phyloP scores from a whole-genome alignment of 2,113 vertebrate genomes.

The Collichthys lucidus region DNA sequence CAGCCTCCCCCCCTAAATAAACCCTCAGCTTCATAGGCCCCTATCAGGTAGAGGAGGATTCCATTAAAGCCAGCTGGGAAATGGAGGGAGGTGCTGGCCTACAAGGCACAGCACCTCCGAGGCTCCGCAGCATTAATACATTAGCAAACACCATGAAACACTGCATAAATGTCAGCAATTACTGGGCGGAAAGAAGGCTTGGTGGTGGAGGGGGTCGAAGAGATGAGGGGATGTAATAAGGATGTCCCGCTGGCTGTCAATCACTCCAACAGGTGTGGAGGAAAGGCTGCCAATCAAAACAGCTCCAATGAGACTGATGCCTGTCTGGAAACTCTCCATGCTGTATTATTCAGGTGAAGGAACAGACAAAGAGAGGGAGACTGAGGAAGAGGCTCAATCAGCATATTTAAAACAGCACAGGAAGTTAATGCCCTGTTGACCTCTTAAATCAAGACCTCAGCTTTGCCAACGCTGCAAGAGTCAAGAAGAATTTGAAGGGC shows the following conservation, averaged over 20 bases:
- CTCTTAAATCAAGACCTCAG: slow-evolving; percentile 40
- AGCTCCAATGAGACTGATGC: slow-evolving; percentile 52
- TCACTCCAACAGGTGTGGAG: slow-evolving; percentile 90
- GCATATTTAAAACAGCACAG: slow-evolving; percentile 32
- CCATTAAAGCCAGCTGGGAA: slow-evolving; percentile 89
- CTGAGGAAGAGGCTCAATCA: slow-evolving; percentile 6
- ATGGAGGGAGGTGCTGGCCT: slow-evolving; percentile 86
- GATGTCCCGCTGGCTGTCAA: slow-evolving; percentile 96
- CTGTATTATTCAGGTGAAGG: slow-evolving; percentile 12
- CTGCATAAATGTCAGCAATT: slow-evolving; percentile 99
- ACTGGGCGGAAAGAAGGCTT: slow-evolving; percentile 87
- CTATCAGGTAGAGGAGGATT: slow-evolving; percentile 89
- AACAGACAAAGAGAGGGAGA: neutral
- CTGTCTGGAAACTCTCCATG: slow-evolving; percentile 7
- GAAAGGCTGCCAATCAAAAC: slow-evolving; percentile 88
- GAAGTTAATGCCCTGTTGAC: slow-evolving; percentile 28
- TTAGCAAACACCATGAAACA: slow-evolving; percentile 99
- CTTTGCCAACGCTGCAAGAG: slow-evolving; percentile 49
- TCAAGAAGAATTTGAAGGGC: slow-evolving; percentile 39
- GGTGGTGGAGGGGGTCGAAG: slow-evolving; percentile 26
- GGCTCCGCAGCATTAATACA: slow-evolving; percentile 97
- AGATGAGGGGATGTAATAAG: slow-evolving; percentile 91
- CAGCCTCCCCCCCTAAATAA: slow-evolving; percentile 84
- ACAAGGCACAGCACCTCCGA: slow-evolving; percentile 67
- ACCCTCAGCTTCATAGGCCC: slow-evolving; percentile 85